phyloP scores from a whole-genome alignment of 2,113 vertebrate species.

The Choloepus hoffmanni region DNA sequence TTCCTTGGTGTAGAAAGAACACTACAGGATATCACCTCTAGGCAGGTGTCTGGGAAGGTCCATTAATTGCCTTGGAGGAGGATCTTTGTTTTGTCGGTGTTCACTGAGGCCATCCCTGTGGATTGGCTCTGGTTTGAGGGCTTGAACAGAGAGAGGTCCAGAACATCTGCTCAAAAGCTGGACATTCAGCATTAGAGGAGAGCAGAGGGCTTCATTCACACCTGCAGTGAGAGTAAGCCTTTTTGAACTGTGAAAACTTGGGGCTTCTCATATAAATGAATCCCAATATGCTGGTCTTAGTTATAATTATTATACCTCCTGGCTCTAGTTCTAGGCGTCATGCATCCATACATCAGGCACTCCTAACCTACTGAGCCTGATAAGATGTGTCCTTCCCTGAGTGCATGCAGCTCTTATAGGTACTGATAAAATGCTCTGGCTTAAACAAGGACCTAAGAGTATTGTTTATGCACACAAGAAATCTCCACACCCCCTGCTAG shows the following conservation, averaged over 20 bases:
- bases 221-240: background rate
- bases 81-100: background rate
- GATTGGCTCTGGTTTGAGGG: background rate
- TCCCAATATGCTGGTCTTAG: background rate
- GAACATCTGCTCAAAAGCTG: background rate
- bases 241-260: background rate
- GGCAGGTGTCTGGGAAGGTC: background rate
- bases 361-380: background rate
- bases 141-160: background rate
- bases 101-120: background rate
- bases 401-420: background rate
- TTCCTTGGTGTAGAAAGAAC: background rate
- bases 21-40: background rate
- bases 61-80: background rate
- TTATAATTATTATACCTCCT: background rate
- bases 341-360: background rate
- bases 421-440: background rate
- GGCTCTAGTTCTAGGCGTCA: background rate
- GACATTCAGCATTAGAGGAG: background rate
- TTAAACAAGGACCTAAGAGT: background rate
- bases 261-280: background rate
- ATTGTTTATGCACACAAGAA: background rate
- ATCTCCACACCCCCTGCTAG: background rate
- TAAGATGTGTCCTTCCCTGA: background rate
- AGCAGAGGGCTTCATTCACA: background rate